Evolutionary conservation across 2,113 vertebrate species (phyloP).

Genomic region (Gymnorhina tibicen): DNA sequence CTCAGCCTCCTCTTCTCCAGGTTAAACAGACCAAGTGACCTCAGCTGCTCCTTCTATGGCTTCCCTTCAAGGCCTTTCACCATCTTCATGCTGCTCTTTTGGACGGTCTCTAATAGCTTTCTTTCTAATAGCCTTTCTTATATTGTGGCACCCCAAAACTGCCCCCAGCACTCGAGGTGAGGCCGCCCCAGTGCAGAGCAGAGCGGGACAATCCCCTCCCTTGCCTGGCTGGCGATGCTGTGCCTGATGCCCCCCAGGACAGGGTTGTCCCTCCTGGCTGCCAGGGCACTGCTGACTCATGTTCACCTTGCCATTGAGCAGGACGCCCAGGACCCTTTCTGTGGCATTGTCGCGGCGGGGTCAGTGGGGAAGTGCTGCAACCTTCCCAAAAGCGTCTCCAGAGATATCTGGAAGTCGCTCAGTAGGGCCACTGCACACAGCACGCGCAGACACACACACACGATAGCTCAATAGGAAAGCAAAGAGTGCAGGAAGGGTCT

Average conservation of each 20-base stretch:
- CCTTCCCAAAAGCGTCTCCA: too few species aligned
- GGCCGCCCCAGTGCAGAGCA: fast-evolving
- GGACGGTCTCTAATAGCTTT: background rate
- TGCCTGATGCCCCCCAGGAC: background rate
- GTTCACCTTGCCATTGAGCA: fast-evolving
- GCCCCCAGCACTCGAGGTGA: background rate
- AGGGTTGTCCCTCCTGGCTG: background rate
- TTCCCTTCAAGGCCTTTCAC: background rate
- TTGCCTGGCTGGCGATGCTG: background rate
- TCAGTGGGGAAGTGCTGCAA: too few species aligned
- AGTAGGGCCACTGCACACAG: too few species aligned
- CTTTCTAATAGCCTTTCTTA: background rate
- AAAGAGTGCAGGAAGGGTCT: too few species aligned
- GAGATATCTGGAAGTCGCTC: too few species aligned
- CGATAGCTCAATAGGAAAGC: too few species aligned
- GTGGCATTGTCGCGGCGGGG: too few species aligned
- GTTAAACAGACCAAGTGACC: background rate
- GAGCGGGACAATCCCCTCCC: background rate
- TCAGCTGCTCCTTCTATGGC: fast-evolving
- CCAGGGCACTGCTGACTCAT: background rate
- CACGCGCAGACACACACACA: too few species aligned
- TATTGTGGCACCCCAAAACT: background rate
- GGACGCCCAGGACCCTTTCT: fast-evolving
- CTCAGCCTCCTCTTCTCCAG: background rate
- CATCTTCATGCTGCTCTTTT: background rate